Evolutionary conservation across 2,113 vertebrate species (phyloP).

Genomic region (Dipodomys stephensi): DNA sequence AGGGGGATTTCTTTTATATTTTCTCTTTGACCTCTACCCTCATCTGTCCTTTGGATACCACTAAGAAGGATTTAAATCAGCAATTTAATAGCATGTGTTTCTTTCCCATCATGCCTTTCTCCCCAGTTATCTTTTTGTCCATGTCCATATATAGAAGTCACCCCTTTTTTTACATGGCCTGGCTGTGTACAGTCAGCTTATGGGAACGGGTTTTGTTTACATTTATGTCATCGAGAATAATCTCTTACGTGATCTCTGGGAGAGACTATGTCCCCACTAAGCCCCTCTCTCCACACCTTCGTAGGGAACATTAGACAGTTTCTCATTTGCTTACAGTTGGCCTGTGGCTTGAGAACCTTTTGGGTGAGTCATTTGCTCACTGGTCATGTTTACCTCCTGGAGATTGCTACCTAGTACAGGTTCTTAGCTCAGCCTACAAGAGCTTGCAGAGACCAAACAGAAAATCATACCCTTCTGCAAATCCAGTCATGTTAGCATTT

Average conservation of each 20-base stretch:
- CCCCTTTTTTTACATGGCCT: background rate
- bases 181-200: no score
- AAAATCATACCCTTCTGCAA: background rate
- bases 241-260: background rate
- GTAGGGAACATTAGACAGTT: background rate
- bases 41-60: background rate
- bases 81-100: background rate
- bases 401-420: background rate
- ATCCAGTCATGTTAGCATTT: background rate
- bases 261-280: background rate
- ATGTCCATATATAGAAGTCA: background rate
- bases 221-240: background rate
- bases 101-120: slow-evolving; percentile 4
- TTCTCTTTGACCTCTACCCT: background rate
- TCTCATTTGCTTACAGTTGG: background rate
- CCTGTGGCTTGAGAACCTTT: background rate
- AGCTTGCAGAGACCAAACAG: background rate
- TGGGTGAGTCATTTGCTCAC: background rate
- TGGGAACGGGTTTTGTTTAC: background rate
- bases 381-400: background rate
- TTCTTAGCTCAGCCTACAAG: background rate
- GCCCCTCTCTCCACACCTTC: background rate
- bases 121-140: background rate
- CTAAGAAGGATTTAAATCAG: background rate
- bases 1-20: background rate